Percentiles rank a stretch among this genome's conserved stretches.
Conservation (phyloP, 2,113 vertebrate species). For the Syngnathus scovelli region DNA sequence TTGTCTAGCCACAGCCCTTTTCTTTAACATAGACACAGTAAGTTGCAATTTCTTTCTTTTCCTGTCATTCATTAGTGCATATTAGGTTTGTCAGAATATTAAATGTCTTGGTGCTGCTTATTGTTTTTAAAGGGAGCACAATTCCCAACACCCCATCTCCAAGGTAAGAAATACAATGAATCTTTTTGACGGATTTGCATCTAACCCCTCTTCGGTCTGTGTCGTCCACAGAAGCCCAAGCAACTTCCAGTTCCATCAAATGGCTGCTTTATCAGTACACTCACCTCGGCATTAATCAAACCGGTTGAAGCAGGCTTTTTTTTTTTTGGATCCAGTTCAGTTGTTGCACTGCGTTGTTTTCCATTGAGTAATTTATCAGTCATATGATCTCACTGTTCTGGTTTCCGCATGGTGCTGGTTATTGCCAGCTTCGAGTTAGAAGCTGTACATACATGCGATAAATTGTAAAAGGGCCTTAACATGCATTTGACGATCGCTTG, state of each 20-base stretch:
- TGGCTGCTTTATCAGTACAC: slow-evolving; percentile 46
- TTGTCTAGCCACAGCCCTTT: slow-evolving; percentile 57
- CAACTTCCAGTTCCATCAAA: slow-evolving; percentile 56
- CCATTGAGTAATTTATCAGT: slow-evolving; percentile 3
- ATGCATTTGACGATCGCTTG: neutral
- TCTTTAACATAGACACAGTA: slow-evolving; percentile 55
- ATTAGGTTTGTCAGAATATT: neutral
- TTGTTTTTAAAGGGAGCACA: slow-evolving; percentile 61
- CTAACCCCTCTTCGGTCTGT: slow-evolving; percentile 10
- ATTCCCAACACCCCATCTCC: slow-evolving; percentile 46
- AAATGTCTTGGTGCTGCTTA: neutral
- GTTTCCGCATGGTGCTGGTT: neutral
- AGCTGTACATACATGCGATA: neutral
- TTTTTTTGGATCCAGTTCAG: neutral
- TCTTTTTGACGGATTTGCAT: neutral
- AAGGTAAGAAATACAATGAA: slow-evolving; percentile 44
- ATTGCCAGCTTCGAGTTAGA: neutral
- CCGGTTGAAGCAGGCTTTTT: neutral
- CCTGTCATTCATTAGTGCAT: neutral
- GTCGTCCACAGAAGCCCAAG: slow-evolving; percentile 57
- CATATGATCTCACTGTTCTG: neutral
- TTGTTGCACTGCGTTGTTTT: neutral
- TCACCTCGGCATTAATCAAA: slow-evolving; percentile 55
- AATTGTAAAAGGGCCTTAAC: neutral
- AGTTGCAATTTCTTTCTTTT: slow-evolving; percentile 27